Evolutionary conservation across 53 echinoderm and acorn worm species (phyloP).

Genomic region (Temnopleurus reevesii): DNA sequence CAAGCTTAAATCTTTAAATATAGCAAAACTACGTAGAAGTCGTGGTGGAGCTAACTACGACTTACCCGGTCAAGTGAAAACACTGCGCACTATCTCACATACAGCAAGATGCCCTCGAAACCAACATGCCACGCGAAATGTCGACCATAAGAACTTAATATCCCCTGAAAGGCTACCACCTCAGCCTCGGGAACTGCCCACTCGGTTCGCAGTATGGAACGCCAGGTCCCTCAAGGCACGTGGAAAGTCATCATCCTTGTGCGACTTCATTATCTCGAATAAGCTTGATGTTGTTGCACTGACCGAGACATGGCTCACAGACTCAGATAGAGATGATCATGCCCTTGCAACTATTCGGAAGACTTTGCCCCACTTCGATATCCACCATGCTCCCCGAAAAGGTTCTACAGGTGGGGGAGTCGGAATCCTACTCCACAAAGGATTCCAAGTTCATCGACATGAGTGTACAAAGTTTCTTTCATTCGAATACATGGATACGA

Average conservation of each 20-base stretch:
- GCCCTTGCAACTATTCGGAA: not conserved
- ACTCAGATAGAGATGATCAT: not conserved
- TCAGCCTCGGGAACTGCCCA: not conserved
- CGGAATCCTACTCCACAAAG: constrained; percentile 55
- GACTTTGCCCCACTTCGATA: not conserved
- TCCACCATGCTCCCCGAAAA: not conserved
- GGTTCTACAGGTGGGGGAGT: constrained; percentile 34
- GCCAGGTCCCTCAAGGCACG: constrained; percentile 61
- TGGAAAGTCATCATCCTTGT: not conserved
- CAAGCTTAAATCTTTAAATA: not conserved
- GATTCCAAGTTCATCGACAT: constrained; percentile 25
- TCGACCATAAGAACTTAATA: too few relatives aligned
- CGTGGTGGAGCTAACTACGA: not conserved
- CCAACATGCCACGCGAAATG: too few relatives aligned
- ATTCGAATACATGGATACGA: constrained; percentile 56
- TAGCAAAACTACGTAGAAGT: not conserved
- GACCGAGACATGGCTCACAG: constrained; percentile 25
- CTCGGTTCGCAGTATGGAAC: constrained; percentile 63
- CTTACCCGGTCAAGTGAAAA: not conserved
- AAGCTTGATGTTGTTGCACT: not conserved
- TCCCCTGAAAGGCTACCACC: too few relatives aligned
- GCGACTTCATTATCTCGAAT: not conserved
- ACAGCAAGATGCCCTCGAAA: too few relatives aligned
- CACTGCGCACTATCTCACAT: too few relatives aligned
- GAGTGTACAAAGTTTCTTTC: not conserved